Base-by-base conservation (phyloP, 2,113 vertebrate species). In the Penelope pileata region DNA sequence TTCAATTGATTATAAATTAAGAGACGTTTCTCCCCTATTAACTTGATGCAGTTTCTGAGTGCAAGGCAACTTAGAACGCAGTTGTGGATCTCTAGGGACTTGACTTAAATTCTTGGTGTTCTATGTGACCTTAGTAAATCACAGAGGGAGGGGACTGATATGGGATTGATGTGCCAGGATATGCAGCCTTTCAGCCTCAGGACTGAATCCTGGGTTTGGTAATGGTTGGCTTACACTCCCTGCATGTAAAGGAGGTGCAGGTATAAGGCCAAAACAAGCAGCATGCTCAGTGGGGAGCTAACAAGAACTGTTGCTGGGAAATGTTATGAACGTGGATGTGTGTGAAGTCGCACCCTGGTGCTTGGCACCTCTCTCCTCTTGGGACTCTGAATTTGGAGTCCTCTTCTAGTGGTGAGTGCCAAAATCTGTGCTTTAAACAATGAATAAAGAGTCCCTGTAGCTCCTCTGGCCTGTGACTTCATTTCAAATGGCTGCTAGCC, bases 361-460 rank as follows among this genome's bases (percentile, higher is more conserved):
- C 88, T 67, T 83, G 83, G 76, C 91, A 92, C 60, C 21, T 83
- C 83, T 81, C 43, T 86, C 24, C 90, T 86, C 73, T 50, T 48
- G 29, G 47, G 79, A 93, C 47, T 88, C 42, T 66, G 70, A 85
- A 90, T 90, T 5, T 90, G 76, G 72, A 95, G 73, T 75, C 63
- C 51, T 83, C 77, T 90, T 74, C 42, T 81, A 30, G 34, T 5
- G 7, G 19, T 1, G 17, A 86, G 24, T 59, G 83, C 47, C 86
- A 83, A 93, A 93, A 90, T 75, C 60, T 78, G 21, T 47, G 86
- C 68, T 88, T 95, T 81, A 81, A 93, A 95, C 88, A 94, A 95
- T 69, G 68, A 94, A 96, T 75, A 90, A 90, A 90, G 79, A 93
- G 80, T 63, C 47, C 72, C 86, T 92, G 86, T 60, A 66, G 64